phyloP scores from a whole-genome alignment of 2,113 vertebrate genomes.

The Thamnophis sirtalis region DNA sequence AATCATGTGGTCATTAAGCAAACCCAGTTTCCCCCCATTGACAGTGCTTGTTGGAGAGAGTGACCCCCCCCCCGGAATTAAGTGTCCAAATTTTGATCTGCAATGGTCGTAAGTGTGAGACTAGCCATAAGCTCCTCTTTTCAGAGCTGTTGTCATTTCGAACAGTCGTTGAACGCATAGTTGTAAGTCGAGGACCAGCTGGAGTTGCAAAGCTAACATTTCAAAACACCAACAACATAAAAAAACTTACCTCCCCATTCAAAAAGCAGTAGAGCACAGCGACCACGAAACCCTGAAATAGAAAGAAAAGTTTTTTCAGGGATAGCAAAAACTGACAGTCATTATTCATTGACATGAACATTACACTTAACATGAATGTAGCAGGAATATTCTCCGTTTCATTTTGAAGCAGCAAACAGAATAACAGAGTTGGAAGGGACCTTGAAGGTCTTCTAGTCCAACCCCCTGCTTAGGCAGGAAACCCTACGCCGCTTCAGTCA shows the following conservation, averaged over 20 bases:
- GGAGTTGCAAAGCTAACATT: slow-evolving; percentile 8
- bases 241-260: slow-evolving; percentile 90
- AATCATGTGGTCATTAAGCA: not conserved
- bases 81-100: not conserved
- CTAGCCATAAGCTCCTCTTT: not conserved
- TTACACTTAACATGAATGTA: not conserved
- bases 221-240: not conserved
- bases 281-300: slow-evolving; percentile 90
- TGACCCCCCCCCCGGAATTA: not conserved
- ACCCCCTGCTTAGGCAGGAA: too few species aligned
- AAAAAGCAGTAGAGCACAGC: slow-evolving; percentile 97
- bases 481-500: too few species aligned
- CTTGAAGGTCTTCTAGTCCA: too few species aligned
- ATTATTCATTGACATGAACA: not conserved
- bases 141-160: not conserved
- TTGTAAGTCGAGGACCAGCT: not conserved
- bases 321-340: not conserved
- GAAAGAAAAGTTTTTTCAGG: not conserved
- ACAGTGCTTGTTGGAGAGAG: not conserved
- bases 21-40: not conserved
- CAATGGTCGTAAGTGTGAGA: not conserved
- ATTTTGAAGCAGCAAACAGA: not conserved
- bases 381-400: not conserved
- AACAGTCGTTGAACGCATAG: not conserved
- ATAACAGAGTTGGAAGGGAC: too few species aligned